These are phyloP conservation scores for Abramis brama DNA, from an alignment of 2,113 vertebrate species.

Conservation along the genomic window DNA sequence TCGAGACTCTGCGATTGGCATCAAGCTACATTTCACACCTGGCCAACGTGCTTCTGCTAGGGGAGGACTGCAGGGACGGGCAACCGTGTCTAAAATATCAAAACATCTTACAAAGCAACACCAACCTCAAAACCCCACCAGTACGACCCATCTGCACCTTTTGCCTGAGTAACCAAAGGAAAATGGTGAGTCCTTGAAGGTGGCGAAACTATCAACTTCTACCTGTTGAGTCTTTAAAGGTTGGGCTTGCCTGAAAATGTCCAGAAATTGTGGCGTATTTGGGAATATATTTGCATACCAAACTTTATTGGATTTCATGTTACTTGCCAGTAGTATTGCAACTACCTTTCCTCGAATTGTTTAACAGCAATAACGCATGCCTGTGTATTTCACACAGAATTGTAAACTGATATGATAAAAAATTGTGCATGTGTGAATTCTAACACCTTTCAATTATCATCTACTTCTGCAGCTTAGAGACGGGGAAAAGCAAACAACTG, in stretches of 20 bases:
- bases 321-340: neutral
- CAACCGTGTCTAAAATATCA: conserved; percentile 80
- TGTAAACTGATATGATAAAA: neutral
- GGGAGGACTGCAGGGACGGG: conserved; percentile 74
- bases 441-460: conserved; percentile 8
- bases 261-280: neutral
- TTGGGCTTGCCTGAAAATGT: neutral
- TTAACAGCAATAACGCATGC: neutral
- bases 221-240: neutral
- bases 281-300: neutral
- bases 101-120: conserved; percentile 67
- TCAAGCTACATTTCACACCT: conserved; percentile 90
- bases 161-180: conserved; percentile 87
- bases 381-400: neutral
- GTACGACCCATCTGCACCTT: conserved; percentile 89
- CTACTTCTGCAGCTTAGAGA: conserved; percentile 75
- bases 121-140: conserved; percentile 60
- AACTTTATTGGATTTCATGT: neutral
- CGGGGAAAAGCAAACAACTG: conserved; percentile 72
- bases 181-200: conserved; percentile 76
- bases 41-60: conserved; percentile 83
- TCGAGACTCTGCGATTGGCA: conserved; percentile 88
- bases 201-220: neutral
- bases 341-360: neutral
- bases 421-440: neutral